These are phyloP conservation scores for Telenomus remus DNA, from an alignment of 1,140 invertebrate species.

Conservation along the genomic window DNA sequence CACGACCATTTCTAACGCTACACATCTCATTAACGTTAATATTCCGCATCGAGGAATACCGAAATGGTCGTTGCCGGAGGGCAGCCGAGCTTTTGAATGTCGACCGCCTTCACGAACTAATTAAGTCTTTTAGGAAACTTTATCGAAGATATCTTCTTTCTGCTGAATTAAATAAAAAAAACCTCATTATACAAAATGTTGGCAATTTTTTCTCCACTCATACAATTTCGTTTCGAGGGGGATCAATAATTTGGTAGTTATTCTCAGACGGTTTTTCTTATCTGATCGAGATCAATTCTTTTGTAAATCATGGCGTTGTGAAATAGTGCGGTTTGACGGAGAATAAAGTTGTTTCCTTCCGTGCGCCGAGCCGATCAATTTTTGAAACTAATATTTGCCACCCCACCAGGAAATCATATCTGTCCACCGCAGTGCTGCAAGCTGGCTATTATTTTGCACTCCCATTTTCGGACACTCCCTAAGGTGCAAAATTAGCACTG, in stretches of 20 bases:
- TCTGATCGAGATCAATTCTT: too few species aligned
- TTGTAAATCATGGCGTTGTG: neutral
- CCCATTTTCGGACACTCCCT: constrained; percentile 40
- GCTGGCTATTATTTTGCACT: constrained; percentile 43
- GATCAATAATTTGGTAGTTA: too few species aligned
- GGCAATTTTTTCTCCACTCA: too few species aligned
- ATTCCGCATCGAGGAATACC: constrained; percentile 47
- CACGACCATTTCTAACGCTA: constrained; percentile 52
- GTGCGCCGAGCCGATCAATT: constrained; percentile 41
- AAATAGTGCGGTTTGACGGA: constrained; percentile 8
- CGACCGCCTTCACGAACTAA: constrained; percentile 35
- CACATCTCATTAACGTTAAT: constrained; percentile 57
- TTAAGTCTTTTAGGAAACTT: constrained; percentile 42
- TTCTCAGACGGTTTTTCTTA: too few species aligned
- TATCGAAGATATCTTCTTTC: constrained; percentile 2
- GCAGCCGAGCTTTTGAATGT: constrained; percentile 38
- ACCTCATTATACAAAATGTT: too few species aligned
- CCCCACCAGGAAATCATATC: constrained; percentile 45
- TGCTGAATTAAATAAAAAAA: too few species aligned
- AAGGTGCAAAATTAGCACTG: constrained; percentile 48
- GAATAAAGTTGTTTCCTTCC: constrained; percentile 44
- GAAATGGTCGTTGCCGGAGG: constrained; percentile 36
- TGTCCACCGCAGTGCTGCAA: constrained; percentile 30
- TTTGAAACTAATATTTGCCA: constrained; percentile 35
- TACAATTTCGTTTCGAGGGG: too few species aligned